Evolutionary conservation across 2,888 invertebrate genomes (phyloP).

Genomic region (Eupithecia tripunctaria): DNA sequence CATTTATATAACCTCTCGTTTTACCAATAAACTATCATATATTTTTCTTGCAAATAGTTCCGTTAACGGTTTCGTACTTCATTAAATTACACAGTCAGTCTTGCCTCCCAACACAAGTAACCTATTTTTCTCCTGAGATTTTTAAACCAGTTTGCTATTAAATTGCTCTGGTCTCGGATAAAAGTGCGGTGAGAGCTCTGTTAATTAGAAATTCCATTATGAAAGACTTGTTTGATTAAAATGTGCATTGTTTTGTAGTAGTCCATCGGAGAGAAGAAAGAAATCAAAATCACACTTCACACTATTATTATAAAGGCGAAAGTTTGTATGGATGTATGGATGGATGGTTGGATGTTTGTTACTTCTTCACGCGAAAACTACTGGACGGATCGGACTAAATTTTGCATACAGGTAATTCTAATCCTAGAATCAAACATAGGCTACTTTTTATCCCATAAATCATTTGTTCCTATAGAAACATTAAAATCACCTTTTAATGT

Average conservation of each 20-base stretch:
- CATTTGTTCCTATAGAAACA: too few relatives aligned
- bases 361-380: too few relatives aligned
- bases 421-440: too few relatives aligned
- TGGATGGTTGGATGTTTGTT: too few relatives aligned
- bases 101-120: background rate
- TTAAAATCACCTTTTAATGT: too few relatives aligned
- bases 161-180: conserved; percentile 4
- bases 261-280: background rate
- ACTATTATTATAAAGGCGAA: too few relatives aligned
- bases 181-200: conserved; percentile 8
- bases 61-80: background rate
- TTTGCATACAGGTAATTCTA: too few relatives aligned
- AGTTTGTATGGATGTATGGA: too few relatives aligned
- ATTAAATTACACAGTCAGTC: background rate
- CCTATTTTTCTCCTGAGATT: background rate
- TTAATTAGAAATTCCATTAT: conserved; percentile 17
- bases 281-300: background rate
- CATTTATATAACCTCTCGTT: background rate
- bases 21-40: background rate
- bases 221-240: conserved; percentile 10
- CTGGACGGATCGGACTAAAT: too few relatives aligned
- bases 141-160: conserved; percentile 7
- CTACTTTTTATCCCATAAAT: too few relatives aligned
- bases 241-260: background rate
- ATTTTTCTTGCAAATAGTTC: background rate